A percentile compares a stretch with the other conserved stretches of the same genome.
phyloP scores from a whole-genome alignment of 2,888 invertebrate species.

The Drosophila bunnanda region DNA sequence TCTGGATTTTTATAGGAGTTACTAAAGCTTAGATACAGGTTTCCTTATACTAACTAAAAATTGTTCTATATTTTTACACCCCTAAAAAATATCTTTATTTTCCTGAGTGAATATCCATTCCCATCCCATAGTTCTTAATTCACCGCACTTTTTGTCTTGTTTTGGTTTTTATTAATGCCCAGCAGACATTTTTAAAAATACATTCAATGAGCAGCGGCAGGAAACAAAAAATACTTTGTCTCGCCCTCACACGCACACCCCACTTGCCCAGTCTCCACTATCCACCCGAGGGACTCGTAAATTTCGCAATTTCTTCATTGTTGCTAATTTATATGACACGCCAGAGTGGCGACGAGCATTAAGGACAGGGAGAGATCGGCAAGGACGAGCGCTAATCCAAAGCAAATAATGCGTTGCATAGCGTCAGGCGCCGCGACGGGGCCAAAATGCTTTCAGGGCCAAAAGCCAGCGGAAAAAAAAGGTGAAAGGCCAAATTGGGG shows the following conservation, averaged over 20 bases:
- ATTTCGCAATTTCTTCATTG: constrained; percentile 81
- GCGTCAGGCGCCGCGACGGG: constrained; percentile 46
- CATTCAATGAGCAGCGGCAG: constrained; percentile 42
- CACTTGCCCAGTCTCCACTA: not conserved
- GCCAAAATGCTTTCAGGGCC: constrained; percentile 69
- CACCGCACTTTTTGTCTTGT: constrained; percentile 13
- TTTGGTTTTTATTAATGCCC: constrained; percentile 54
- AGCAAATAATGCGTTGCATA: constrained; percentile 74
- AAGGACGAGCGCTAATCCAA: constrained; percentile 67
- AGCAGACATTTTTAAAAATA: constrained; percentile 69
- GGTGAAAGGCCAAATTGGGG: not conserved
- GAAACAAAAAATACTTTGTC: constrained; percentile 29
- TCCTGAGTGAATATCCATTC: not conserved
- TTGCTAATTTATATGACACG: constrained; percentile 75
- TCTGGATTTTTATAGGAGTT: not conserved
- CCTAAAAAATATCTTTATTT: not conserved
- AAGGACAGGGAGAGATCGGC: constrained; percentile 21
- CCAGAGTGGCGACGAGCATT: constrained; percentile 25
- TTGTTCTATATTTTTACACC: not conserved
- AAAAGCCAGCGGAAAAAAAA: constrained; percentile 26
- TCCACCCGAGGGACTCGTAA: constrained; percentile 77
- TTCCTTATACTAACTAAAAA: not conserved
- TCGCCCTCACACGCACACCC: constrained; percentile 14
- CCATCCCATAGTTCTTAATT: constrained; percentile 2
- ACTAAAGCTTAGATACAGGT: not conserved